Percentiles rank a stretch among this genome's conserved stretches.
Evolutionary conservation across 1,140 invertebrate genomes (phyloP).

Genomic region (Ptiloglossa arizonensis): DNA sequence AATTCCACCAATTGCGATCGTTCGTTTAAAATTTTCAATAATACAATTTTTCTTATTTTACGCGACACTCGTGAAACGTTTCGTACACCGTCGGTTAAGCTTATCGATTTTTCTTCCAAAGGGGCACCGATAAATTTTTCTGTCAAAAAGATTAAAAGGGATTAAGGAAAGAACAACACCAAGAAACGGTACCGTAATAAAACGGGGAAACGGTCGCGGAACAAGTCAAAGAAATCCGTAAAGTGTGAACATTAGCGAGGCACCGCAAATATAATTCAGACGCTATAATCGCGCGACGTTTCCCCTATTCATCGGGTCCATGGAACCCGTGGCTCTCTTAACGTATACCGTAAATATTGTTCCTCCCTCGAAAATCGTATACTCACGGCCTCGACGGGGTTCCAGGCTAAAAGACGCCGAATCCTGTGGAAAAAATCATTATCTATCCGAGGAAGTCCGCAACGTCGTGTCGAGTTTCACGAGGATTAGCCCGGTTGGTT

Average conservation of each 20-base stretch:
- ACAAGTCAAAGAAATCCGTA: slow-evolving; percentile 11
- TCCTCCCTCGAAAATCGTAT: slow-evolving; percentile 33
- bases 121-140: too few species aligned
- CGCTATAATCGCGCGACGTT: slow-evolving; percentile 23
- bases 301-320: background rate
- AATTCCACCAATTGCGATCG: too few species aligned
- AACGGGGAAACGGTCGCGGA: background rate
- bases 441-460: slow-evolving; percentile 36
- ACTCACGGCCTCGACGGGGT: background rate
- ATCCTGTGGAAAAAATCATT: slow-evolving; percentile 44
- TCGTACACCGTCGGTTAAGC: too few species aligned
- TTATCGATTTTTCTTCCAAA: too few species aligned
- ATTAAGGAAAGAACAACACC: background rate
- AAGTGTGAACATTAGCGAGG: slow-evolving; percentile 19
- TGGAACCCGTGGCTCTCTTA: slow-evolving; percentile 35
- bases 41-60: too few species aligned
- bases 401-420: slow-evolving; percentile 57
- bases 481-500: slow-evolving; percentile 59
- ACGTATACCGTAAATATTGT: slow-evolving; percentile 63
- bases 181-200: background rate
- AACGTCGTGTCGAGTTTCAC: slow-evolving; percentile 44
- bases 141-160: background rate
- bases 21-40: too few species aligned
- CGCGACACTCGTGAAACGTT: too few species aligned
- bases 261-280: slow-evolving; percentile 31